These are phyloP conservation scores for Chymomyza fuscimana DNA, from an alignment of 2,888 invertebrate genomes.

Conservation along the genomic window DNA sequence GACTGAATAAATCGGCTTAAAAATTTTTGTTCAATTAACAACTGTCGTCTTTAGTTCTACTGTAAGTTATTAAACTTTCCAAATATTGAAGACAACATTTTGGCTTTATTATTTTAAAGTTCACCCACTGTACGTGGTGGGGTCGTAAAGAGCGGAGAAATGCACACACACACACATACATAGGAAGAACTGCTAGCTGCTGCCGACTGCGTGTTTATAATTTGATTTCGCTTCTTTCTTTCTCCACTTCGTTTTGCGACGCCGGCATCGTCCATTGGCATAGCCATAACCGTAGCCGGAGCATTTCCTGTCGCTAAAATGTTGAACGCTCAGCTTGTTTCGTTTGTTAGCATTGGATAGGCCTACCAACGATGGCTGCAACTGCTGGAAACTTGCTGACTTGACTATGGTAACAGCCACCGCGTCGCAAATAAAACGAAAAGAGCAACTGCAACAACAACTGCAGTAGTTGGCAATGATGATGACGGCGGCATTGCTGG, in stretches of 20 bases:
- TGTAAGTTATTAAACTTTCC: too few relatives aligned
- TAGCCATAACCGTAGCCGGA: slow-evolving; percentile 30
- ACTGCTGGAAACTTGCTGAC: slow-evolving; percentile 50
- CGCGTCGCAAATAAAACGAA: slow-evolving; percentile 26
- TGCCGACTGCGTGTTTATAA: slow-evolving; percentile 67
- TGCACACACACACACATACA: slow-evolving; percentile 9
- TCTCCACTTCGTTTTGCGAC: slow-evolving; percentile 40
- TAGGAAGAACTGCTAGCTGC: slow-evolving; percentile 26
- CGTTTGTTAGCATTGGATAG: slow-evolving; percentile 32
- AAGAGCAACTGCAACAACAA: neutral
- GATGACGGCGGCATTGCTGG: slow-evolving; percentile 19
- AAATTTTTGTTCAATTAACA: too few relatives aligned
- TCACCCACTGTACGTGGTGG: neutral
- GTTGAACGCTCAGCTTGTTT: slow-evolving; percentile 36
- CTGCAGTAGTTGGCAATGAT: slow-evolving; percentile 19
- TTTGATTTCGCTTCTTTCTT: slow-evolving; percentile 69
- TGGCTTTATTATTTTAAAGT: neutral
- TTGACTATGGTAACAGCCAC: slow-evolving; percentile 5
- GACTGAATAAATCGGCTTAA: too few relatives aligned
- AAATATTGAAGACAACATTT: neutral
- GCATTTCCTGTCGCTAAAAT: slow-evolving; percentile 66
- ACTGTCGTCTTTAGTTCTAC: too few relatives aligned
- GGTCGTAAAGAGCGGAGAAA: slow-evolving; percentile 18
- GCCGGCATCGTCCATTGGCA: too few relatives aligned
- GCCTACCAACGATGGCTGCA: slow-evolving; percentile 47